Evolutionary conservation across 2,888 invertebrate species (phyloP), one percentile per base, ranked within the genome.

Genomic region (Celastrina argiolus): DNA sequence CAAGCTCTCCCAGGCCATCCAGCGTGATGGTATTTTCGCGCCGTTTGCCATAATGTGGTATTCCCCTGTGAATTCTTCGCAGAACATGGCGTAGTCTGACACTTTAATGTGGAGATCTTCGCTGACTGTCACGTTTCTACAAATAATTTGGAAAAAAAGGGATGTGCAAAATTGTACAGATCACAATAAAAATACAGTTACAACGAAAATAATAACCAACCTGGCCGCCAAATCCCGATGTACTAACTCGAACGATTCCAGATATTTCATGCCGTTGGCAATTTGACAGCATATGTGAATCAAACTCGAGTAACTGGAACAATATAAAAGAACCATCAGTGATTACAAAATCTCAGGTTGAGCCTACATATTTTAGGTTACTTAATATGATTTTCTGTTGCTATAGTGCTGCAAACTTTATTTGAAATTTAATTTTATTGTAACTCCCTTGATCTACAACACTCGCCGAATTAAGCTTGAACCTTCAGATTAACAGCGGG

Each of bases 1-100:
- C 34, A 97, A 91, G 73, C 95, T 95, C 81, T 97, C 97, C 97
- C 97, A 97, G 2, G 97, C 95, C 97, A 97, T 97, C 97, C 97
- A 97, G 68, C 98, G 93, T 67, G 98, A 94, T 0, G 98, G 98
- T 69, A 97, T 89, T 70, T 96, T 93, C 2, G 94, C 94, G 74
- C 96, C 95, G 56, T 96, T 96, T 73, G 96, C 95, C 82, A 97
- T 94, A 67, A 95, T 92, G 87, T 97, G 97, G 83, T 97, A 98
- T 78, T 98, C 97, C 7, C 92, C 87, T 63, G 95, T 93, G 78
- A 96, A 97, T 73, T 95, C 93, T 71, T 94, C 94, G 78, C 96
- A 95, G 80, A 96, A 96, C 94, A 96, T 95, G 1, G 96, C 97
- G 80, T 97, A 97, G 84, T 97, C 97, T 14, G 96, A 94, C 67